phyloP scores from a whole-genome alignment of 2,113 vertebrate genomes.

The Rallus limicola region DNA sequence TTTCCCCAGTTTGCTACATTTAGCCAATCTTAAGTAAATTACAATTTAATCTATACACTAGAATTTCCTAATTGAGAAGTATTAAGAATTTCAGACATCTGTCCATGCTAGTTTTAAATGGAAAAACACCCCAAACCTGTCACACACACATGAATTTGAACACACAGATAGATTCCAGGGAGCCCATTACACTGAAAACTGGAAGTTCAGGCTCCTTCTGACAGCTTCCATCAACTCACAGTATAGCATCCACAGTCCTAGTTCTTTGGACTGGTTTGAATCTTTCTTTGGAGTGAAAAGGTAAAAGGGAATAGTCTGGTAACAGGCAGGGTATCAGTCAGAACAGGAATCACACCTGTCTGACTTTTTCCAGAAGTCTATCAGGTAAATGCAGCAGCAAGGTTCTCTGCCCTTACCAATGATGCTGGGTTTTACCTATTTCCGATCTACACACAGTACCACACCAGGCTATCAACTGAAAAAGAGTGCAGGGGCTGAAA shows the following conservation, averaged over 20 bases:
- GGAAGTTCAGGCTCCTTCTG: not conserved
- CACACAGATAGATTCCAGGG: fast-evolving
- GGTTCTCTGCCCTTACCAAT: not conserved
- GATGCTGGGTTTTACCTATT: not conserved
- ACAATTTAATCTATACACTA: not conserved
- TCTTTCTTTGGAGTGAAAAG: not conserved
- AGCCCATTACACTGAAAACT: not conserved
- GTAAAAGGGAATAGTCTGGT: not conserved
- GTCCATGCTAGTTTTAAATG: not conserved
- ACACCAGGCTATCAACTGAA: not conserved
- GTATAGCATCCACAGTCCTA: not conserved
- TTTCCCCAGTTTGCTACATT: not conserved
- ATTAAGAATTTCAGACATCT: not conserved
- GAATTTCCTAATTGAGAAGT: not conserved
- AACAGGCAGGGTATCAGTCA: not conserved
- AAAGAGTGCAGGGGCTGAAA: not conserved
- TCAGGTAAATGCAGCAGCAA: not conserved
- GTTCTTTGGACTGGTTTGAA: not conserved
- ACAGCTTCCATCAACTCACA: not conserved
- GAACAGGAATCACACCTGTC: not conserved
- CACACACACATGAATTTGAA: not conserved
- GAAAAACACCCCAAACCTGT: no score
- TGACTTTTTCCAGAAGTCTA: not conserved
- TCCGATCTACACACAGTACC: not conserved
- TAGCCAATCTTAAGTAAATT: not conserved